Percentiles rank a stretch among this genome's conserved stretches.
These are phyloP conservation scores for Ichneumon xanthorius DNA, from an alignment of 2,888 invertebrate species.

Conservation along the genomic window DNA sequence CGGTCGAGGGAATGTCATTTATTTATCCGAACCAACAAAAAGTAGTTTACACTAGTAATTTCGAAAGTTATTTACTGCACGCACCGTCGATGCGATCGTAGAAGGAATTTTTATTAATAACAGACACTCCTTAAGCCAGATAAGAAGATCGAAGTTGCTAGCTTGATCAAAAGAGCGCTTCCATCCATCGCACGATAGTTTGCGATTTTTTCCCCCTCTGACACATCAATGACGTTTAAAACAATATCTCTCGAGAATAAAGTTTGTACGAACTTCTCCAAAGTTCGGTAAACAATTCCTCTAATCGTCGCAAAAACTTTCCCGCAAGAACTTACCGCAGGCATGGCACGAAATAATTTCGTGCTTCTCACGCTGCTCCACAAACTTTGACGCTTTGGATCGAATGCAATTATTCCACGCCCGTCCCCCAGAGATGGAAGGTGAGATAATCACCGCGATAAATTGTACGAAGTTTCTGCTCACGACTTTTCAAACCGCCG, in stretches of 20 bases:
- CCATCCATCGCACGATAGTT: not conserved
- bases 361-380: not conserved
- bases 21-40: not conserved
- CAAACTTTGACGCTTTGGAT: not conserved
- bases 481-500: not conserved
- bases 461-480: too few relatives aligned
- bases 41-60: too few relatives aligned
- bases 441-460: constrained; percentile 29
- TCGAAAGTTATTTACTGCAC: not conserved
- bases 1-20: not conserved
- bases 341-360: not conserved
- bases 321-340: not conserved
- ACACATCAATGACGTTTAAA: constrained; percentile 30
- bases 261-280: not conserved
- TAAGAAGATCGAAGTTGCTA: constrained; percentile 21
- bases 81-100: not conserved
- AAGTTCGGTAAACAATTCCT: not conserved
- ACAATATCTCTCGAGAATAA: not conserved
- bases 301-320: not conserved
- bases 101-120: not conserved
- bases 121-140: not conserved
- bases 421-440: constrained; percentile 41
- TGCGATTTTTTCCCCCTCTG: constrained; percentile 26
- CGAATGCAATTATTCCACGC: not conserved
- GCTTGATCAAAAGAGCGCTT: constrained; percentile 54